Evolutionary conservation across 2,888 invertebrate genomes (phyloP).

Genomic region (Drosophila paramelanica): DNA sequence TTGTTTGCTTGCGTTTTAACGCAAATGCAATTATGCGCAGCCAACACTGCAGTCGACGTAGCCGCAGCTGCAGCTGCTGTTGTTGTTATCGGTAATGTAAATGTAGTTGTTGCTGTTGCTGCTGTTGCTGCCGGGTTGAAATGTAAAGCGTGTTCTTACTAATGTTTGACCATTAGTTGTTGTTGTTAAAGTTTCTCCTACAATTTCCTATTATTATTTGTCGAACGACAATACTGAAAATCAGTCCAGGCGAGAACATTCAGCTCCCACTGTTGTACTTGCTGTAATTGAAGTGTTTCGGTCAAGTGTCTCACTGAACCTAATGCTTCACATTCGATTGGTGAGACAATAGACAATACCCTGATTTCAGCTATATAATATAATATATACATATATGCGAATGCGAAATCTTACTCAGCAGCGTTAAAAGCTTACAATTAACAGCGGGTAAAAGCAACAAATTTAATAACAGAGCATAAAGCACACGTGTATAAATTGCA

Average conservation of each 20-base stretch:
- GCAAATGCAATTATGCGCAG: slow-evolving; percentile 79
- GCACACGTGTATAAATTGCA: slow-evolving; percentile 64
- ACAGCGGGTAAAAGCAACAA: slow-evolving; percentile 6
- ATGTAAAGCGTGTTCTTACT: slow-evolving; percentile 53
- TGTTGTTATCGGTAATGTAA: slow-evolving; percentile 17
- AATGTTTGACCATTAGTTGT: slow-evolving; percentile 63
- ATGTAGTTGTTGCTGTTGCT: slow-evolving; percentile 11
- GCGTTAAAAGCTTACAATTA: slow-evolving; percentile 16
- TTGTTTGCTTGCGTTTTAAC: slow-evolving; percentile 81
- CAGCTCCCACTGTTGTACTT: slow-evolving; percentile 5
- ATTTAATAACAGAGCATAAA: slow-evolving; percentile 26
- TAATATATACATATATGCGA: slow-evolving; percentile 21
- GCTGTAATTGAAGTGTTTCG: slow-evolving; percentile 43
- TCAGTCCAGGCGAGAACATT: not conserved
- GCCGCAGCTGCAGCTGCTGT: slow-evolving; percentile 27
- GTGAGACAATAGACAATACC: not conserved
- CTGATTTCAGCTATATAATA: not conserved
- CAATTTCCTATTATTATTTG: slow-evolving; percentile 41
- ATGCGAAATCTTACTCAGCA: not conserved
- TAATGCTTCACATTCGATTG: not conserved
- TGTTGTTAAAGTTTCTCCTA: slow-evolving; percentile 45
- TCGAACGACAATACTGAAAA: slow-evolving; percentile 1
- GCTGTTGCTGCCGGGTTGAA: slow-evolving; percentile 24
- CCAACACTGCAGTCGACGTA: slow-evolving; percentile 34
- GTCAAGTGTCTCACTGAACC: slow-evolving; percentile 19